A percentile compares a stretch with the other conserved stretches of the same genome.
phyloP scores from a whole-genome alignment of 2,888 invertebrate genomes.

The Dascillus cervinus region DNA sequence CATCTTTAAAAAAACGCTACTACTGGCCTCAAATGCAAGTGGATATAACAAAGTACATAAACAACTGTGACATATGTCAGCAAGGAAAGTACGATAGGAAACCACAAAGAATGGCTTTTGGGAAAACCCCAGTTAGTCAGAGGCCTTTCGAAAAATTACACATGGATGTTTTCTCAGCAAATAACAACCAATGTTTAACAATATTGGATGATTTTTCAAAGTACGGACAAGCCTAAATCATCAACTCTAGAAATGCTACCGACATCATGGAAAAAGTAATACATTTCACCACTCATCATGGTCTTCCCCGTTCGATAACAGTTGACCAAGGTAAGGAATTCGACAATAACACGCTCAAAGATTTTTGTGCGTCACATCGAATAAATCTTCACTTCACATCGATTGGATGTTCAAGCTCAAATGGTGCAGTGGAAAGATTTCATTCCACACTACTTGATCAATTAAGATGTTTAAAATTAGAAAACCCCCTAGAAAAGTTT shows the following conservation, averaged over 20 bases:
- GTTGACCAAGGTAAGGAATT: conserved; percentile 10
- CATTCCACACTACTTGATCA: conserved; percentile 9
- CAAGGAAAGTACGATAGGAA: conserved; percentile 8
- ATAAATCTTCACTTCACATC: conserved; percentile 13
- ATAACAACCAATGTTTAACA: conserved; percentile 9
- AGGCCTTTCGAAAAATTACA: conserved; percentile 14
- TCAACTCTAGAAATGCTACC: conserved; percentile 6
- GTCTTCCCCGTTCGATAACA: conserved; percentile 9
- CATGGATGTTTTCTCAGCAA: conserved; percentile 8
- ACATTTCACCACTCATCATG: conserved; percentile 10
- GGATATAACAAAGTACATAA: conserved; percentile 7
- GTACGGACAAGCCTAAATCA: conserved; percentile 13
- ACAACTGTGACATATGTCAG: conserved; percentile 9
- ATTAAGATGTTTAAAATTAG: conserved; percentile 5
- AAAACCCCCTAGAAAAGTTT: conserved; percentile 4
- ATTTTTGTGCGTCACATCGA: conserved; percentile 10
- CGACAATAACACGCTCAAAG: conserved; percentile 7
- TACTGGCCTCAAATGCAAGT: conserved; percentile 10
- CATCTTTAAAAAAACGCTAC: conserved; percentile 6
- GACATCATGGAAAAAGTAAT: conserved; percentile 11
- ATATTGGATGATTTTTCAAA: conserved; percentile 12
- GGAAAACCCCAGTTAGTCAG: conserved; percentile 7
- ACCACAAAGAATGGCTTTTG: conserved; percentile 8
- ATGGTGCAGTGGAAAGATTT: conserved; percentile 9
- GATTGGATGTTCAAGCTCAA: conserved; percentile 9